phyloP scores from a whole-genome alignment of 2,888 invertebrate species.

The Apamea sordens region DNA sequence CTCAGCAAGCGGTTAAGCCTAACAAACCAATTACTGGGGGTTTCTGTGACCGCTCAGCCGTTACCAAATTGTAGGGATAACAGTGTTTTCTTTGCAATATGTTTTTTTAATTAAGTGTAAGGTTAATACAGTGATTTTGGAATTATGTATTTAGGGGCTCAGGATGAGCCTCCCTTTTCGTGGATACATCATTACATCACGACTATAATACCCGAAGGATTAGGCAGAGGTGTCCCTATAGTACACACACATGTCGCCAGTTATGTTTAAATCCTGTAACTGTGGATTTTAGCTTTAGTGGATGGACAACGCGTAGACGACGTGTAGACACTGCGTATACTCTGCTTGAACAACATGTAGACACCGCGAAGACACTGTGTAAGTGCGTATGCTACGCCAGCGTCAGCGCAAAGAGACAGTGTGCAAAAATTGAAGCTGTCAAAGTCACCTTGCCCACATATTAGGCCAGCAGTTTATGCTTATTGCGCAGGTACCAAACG shows the following conservation, averaged over 20 bases:
- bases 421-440: too few relatives aligned
- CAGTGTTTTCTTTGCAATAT: not conserved
- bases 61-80: not conserved
- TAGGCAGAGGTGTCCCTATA: too few relatives aligned
- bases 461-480: conserved; percentile 41
- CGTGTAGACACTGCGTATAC: not conserved
- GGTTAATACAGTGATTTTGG: not conserved
- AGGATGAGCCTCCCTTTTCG: not conserved
- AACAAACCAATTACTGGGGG: conserved; percentile 59
- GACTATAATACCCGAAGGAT: not conserved
- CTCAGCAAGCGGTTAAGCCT: conserved; percentile 68
- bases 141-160: not conserved
- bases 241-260: too few relatives aligned
- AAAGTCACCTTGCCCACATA: conserved; percentile 14
- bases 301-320: too few relatives aligned
- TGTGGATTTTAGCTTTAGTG: not conserved
- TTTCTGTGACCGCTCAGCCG: not conserved
- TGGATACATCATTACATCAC: not conserved
- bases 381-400: too few relatives aligned
- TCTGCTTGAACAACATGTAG: too few relatives aligned
- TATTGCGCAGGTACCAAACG: conserved; percentile 48
- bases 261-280: too few relatives aligned
- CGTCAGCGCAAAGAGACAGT: too few relatives aligned
- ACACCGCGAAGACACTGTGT: not conserved
- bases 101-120: not conserved